Evolutionary conservation across 2,888 invertebrate species (phyloP), one percentile per base, ranked within the genome.

Genomic region (Dicranocentrus wangi): DNA sequence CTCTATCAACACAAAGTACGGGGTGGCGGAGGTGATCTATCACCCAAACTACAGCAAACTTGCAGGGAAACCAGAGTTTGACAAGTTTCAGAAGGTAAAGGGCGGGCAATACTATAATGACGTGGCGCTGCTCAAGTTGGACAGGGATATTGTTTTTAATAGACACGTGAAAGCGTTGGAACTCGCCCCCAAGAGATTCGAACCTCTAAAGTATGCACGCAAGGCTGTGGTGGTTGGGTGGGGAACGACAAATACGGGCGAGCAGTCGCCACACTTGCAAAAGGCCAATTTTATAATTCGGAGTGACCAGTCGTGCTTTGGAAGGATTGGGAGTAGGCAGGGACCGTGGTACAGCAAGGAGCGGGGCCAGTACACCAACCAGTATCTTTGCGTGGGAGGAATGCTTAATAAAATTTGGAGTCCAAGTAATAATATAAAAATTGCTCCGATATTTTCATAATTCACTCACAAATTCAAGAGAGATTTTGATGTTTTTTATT

Each of bases 351-450:
- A 39, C 23, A 47, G 43, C 25, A 0, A 1, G 15, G 25, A 42
- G 1, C 5, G 27, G 8, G 51, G 32, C 3, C 21, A 28, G 2
- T 28, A 8, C 10, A 7, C 43, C 1, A 27, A 43, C 3, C 78
- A 78, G 39, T 32, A 66, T 23, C 17, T 79, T n/a, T 79, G 65
- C 32, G 28, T 79, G 8, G 79, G 79, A 3, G 79, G 79, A 25
- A n/a, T 79, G 13, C 3, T 66, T 0, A 28, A 72, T 1, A 60
- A 51, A n/a, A 19, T 39, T 1, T 8, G 0, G 7, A 71, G 23
- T 17, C 21, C 73, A 32, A n/a, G 65, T 60, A n/a, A n/a, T n/a
- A n/a, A n/a, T n/a, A n/a, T n/a, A n/a, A n/a, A n/a, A n/a, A n/a
- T n/a, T n/a, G n/a, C n/a, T n/a, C n/a, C n/a, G n/a, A n/a, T 47